Evolutionary conservation across 2,797 vertebrate species (phyloP), one percentile per base, ranked within the genome.

Genomic region (Acanthurus tractus): DNA sequence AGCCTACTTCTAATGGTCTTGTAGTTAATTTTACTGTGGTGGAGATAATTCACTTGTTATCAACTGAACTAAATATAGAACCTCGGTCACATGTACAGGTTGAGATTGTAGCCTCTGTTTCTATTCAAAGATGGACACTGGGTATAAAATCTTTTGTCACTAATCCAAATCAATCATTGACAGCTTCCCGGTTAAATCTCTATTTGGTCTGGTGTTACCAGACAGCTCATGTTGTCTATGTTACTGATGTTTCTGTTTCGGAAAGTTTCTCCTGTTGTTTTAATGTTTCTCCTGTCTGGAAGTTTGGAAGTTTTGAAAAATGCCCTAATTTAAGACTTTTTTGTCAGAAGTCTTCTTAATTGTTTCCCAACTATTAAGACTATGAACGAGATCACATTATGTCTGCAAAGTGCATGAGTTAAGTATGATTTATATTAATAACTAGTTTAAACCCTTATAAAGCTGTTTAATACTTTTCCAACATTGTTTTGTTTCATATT

Each of bases 61-160:
- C n/a, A 25, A n/a, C n/a, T 75, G 42, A 73, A 40, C 58, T n/a
- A 48, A 20, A 4, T 42, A 23, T 20, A 36, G 40, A 66, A 20
- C 36, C 15, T 11, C 18, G 48, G 14, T 52, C 20, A 29, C 18
- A 52, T 3, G 23, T 22, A 52, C 6, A 9, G 29, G 23, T 4
- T 17, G 17, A 36, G 12, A 36, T 9, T 12, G 0, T 13, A 7
- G 11, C 20, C 34, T 36, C 11, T 15, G 14, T 15, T 25, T 49
- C 23, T 29, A 10, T 23, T 58, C 40, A 61, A 38, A 73, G 45
- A 58, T 12, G 3, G 29, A 20, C 9, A 22, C 20, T 17, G 17
- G 25, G 42, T 23, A 9, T 23, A 23, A 54, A 44, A 50, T 57
- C 23, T 44, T n/a, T 50, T 29, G 17, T 44, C 14, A 50, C 4